Evolutionary conservation across 1,140 invertebrate genomes (phyloP).

Genomic region (Tyrophagus putrescentiae): DNA sequence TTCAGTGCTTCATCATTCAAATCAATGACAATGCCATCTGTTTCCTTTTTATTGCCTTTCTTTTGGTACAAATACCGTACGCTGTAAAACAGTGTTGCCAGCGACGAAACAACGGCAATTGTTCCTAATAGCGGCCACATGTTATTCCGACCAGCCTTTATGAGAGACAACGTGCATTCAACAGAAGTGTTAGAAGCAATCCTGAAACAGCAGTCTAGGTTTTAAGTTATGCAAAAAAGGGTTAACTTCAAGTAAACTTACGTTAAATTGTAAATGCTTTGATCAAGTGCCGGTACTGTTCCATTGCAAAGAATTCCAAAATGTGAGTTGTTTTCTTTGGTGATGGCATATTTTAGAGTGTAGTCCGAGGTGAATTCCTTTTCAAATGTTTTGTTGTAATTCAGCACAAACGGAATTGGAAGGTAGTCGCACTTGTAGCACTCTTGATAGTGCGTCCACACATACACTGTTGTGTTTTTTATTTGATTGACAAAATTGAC

Average conservation of each 20-base stretch:
- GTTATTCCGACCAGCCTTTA: background rate
- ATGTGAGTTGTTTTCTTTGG: background rate
- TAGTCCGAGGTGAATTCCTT: background rate
- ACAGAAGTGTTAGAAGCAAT: background rate
- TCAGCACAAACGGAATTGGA: background rate
- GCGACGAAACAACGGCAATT: background rate
- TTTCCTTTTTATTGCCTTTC: background rate
- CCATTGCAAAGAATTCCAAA: background rate
- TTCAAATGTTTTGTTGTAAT: no score
- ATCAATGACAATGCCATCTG: background rate
- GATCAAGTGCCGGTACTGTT: background rate
- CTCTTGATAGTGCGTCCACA: conserved; percentile 1
- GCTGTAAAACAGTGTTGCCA: background rate
- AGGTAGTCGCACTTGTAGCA: background rate
- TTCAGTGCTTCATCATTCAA: conserved; percentile 1
- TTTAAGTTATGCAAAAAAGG: background rate
- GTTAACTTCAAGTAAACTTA: no score
- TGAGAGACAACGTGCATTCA: background rate
- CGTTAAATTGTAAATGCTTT: background rate
- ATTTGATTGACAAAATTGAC: background rate
- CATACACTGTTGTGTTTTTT: background rate
- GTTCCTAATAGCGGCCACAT: background rate
- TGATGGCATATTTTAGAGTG: background rate
- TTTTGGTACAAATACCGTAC: background rate
- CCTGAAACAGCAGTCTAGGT: no score